Percentiles rank a stretch among this genome's conserved stretches.
These are phyloP conservation scores for Nycticebus coucang DNA, from an alignment of 2,113 vertebrate genomes.

Conservation along the genomic window DNA sequence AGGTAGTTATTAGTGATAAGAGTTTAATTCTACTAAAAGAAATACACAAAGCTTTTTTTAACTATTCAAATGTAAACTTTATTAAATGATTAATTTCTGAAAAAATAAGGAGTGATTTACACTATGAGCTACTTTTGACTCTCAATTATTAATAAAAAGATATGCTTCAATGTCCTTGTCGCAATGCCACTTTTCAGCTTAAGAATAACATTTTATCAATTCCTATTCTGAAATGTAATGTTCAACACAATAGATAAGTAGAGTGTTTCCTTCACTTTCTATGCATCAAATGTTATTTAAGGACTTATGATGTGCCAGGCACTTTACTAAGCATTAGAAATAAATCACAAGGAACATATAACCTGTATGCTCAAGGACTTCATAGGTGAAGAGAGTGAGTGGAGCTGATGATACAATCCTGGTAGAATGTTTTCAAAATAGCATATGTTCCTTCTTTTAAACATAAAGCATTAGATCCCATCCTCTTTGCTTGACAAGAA, in stretches of 20 bases:
- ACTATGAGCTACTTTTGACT: neutral
- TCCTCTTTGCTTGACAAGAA: neutral
- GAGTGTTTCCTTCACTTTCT: slow-evolving; percentile 4
- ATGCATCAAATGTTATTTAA: slow-evolving; percentile 25
- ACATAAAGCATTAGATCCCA: slow-evolving; percentile 22
- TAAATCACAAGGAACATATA: neutral
- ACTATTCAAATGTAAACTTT: neutral
- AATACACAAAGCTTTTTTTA: neutral
- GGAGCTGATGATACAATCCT: neutral
- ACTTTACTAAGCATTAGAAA: no score
- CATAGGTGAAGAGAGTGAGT: neutral
- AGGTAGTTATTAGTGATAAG: neutral
- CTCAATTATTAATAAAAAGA: slow-evolving; percentile 48
- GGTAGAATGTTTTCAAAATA: neutral
- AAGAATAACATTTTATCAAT: slow-evolving; percentile 25
- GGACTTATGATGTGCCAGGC: neutral
- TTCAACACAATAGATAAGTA: neutral
- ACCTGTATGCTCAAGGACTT: neutral
- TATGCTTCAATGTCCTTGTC: neutral
- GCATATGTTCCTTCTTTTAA: slow-evolving; percentile 33
- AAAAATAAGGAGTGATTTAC: neutral
- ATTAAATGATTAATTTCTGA: slow-evolving; percentile 48
- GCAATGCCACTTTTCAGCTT: slow-evolving; percentile 11
- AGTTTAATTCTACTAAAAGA: neutral
- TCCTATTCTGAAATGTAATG: neutral